Percentiles rank a stretch among this genome's conserved stretches.
Conservation (phyloP, 64 coral and sea anemone genomes). For the Anthopleura sola region DNA sequence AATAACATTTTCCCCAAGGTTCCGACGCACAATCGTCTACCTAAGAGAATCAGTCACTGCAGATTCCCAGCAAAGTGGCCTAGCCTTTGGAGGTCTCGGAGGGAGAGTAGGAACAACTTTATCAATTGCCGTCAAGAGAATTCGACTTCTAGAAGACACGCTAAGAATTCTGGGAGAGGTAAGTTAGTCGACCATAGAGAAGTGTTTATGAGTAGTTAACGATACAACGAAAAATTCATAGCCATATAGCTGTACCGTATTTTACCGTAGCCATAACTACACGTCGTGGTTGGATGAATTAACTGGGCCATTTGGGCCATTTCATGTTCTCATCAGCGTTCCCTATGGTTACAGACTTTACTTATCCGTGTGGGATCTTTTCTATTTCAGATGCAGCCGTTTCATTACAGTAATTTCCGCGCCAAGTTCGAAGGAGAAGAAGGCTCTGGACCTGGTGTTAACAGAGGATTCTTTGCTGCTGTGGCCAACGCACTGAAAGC, state of each 20-base stretch:
- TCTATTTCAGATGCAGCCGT: slow-evolving; percentile 70
- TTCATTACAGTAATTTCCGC: slow-evolving; percentile 89
- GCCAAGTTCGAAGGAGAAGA: slow-evolving; percentile 92
- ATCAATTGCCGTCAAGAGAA: slow-evolving; percentile 72
- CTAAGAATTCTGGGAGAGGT: slow-evolving; percentile 89
- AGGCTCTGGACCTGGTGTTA: slow-evolving; percentile 89
- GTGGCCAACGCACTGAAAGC: slow-evolving; percentile 81
- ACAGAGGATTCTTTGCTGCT: slow-evolving; percentile 86
- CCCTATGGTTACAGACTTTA: background rate
- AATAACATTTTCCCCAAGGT: slow-evolving; percentile 26
- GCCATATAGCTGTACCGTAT: too few relatives aligned
- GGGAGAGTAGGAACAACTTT: slow-evolving; percentile 81
- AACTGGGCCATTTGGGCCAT: too few relatives aligned
- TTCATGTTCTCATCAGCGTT: background rate
- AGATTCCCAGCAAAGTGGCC: slow-evolving; percentile 67
- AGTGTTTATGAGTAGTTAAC: background rate
- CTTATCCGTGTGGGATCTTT: background rate
- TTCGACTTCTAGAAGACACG: slow-evolving; percentile 62
- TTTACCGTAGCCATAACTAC: too few relatives aligned
- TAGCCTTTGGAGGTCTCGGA: slow-evolving; percentile 65
- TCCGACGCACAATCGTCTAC: slow-evolving; percentile 71
- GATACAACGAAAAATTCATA: too few relatives aligned
- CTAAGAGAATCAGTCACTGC: slow-evolving; percentile 72
- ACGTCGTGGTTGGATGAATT: too few relatives aligned
- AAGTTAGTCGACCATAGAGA: slow-evolving; percentile 17